Evolutionary conservation across 2,113 vertebrate species (phyloP), one percentile per base, ranked within the genome.

Genomic region (Melanotaenia duboulayi): DNA sequence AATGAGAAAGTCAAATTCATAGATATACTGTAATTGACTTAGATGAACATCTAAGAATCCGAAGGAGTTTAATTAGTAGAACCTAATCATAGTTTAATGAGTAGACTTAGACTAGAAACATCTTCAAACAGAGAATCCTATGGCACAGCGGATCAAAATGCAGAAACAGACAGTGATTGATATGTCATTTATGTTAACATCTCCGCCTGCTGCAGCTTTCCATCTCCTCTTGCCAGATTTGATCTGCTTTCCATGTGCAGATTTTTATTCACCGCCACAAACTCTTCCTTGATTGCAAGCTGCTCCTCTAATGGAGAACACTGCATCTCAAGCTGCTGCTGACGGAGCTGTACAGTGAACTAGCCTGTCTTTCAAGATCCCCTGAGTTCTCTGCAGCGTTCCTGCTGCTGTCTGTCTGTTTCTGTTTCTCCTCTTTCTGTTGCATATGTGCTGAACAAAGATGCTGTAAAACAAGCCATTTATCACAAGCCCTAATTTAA

Each of bases 1-100:
- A 92, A 93, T 94, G 91, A 92, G 88, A 91, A 92, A 93, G 90
- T 93, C 83, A 93, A 93, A 93, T 92, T 90, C 88, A 90, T 80
- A 90, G 91, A 93, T 93, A 90, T 86, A 63, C 90, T 93, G 86
- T 92, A 92, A 94, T 92, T 93, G 87, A 91, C 89, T 94, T 92
- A 82, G 88, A 86, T 74, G 87, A 93, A 90, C 90, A 93, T 93
- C 91, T 87, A 81, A 74, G 85, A 92, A 92, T 90, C 86, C 54
- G 65, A 89, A 72, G 64, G 68, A 81, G 77, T 92, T 92, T 94
- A 90, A 93, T 92, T 93, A 91, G 88, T 74, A 62, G 84, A 82
- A 90, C 82, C 83, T 91, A 93, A 93, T 93, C 87, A 82, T 71
- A 72, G 78, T 92, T 92, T 92, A 93, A 94, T 93, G 92, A 91